Base-by-base conservation (phyloP, 2,797 vertebrate genomes). In the Distichodus sexfasciatus region DNA sequence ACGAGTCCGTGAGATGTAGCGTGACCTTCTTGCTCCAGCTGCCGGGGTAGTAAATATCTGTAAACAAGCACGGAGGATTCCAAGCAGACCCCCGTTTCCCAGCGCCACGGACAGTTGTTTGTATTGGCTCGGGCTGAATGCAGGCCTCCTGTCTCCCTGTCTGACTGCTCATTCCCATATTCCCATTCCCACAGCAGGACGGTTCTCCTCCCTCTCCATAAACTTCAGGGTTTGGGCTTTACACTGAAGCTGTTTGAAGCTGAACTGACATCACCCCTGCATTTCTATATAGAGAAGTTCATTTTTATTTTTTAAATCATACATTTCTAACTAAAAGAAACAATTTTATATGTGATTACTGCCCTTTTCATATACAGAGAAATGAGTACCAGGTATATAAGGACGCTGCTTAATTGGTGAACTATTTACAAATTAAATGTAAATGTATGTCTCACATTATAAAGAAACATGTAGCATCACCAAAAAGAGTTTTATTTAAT, bases 21-120 rank as follows among this genome's bases (percentile, higher is more conserved):
- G 47, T 41, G 11, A 50, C 40, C 66, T 71, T 53, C 76, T 81
- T 79, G 57, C 68, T 65, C 72, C 48, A 69, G 71, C 62, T 57
- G 54, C 17, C 57, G 51, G 15, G 58, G 65, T 71, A 24, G 65
- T 75, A 81, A 80, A 84, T 81, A 82, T 75, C 76, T 78, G 71
- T 76, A 76, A 74, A 78, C 74, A 76, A 63, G 67, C 68, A 63
- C 31, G 36, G 70, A 62, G 48, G 64, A 62, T 61, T 71, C 59
- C 38, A 70, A 55, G 9, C 71, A 63, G 59, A 44, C 66, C 48
- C 64, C 40, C 69, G 28, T 59, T 78, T 78, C 68, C 65, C 69
- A 79, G 62, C 61, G 65, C 61, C 66, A 61, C 7, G 17, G 65
- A 57, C 48, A 38, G 65, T 65, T 83, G 78, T 83, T 81, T 80